Percentiles rank a stretch among this genome's conserved stretches.
Evolutionary conservation across 2,888 invertebrate species (phyloP).

Genomic region (Cataglyphis livida): DNA sequence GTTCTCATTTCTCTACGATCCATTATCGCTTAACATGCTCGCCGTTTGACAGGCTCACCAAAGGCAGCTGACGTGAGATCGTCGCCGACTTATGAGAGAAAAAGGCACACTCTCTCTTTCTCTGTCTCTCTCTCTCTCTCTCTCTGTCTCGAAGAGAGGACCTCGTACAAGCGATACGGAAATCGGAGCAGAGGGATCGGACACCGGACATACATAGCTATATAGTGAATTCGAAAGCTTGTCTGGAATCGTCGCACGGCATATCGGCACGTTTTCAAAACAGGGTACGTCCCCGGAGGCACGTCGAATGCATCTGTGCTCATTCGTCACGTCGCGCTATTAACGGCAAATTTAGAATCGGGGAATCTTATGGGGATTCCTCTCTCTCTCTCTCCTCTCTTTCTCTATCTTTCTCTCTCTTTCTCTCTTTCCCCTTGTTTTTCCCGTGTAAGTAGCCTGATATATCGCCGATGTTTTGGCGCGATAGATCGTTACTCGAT

Average conservation of each 20-base stretch:
- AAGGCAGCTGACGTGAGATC: constrained; percentile 57
- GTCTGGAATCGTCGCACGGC: constrained; percentile 49
- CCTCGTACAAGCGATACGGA: constrained; percentile 49
- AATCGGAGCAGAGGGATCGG: constrained; percentile 44
- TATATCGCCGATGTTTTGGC: constrained; percentile 21
- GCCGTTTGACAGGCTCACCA: constrained; percentile 15
- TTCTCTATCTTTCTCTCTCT: not conserved
- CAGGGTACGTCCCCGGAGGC: constrained; percentile 71
- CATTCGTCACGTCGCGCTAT: constrained; percentile 66
- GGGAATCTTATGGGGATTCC: constrained; percentile 33
- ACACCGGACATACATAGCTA: constrained; percentile 29
- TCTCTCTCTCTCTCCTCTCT: not conserved
- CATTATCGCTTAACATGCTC: not conserved
- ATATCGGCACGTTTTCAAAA: constrained; percentile 83
- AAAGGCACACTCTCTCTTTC: constrained; percentile 33
- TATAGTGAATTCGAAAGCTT: constrained; percentile 56
- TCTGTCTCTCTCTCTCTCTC: constrained; percentile 12
- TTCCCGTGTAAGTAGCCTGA: constrained; percentile 22
- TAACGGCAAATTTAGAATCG: constrained; percentile 75
- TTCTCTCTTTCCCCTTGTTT: not conserved
- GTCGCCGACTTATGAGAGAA: constrained; percentile 65
- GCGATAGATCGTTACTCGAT: not conserved
- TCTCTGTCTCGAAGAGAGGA: not conserved
- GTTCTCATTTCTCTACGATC: not conserved
- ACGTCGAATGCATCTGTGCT: constrained; percentile 77